Base-by-base conservation (phyloP, 2,888 invertebrate species). In the Cryptocheilus praepositus region DNA sequence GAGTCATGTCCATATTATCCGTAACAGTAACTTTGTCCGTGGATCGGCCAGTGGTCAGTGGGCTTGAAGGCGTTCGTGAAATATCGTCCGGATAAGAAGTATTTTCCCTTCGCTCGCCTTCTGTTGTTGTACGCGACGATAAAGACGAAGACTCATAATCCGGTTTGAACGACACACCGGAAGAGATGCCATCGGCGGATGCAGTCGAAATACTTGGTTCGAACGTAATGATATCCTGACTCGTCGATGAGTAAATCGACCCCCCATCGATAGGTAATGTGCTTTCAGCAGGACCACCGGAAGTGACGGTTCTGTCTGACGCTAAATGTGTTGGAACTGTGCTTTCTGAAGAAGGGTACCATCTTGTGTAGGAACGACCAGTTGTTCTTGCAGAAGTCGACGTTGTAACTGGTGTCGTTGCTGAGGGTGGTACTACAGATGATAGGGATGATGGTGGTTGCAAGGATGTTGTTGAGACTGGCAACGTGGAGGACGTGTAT, bases 241-340 rank as follows among this genome's bases (percentile, higher is more conserved):
- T 46, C 2, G 58, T 46, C 18, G 58, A 46, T 8, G 25, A 45
- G 13, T 46, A 46, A 46, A 18, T n/a, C 11, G 45, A 58, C 7
- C 16, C 22, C n/a, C 18, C 22, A 2, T 46, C 58, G 0, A 22
- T 58, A 11, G 45, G 28, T 11, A 46, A 58, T 25, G 58, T 46
- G 46, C 22, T 18, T n/a, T 45, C 46, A 3, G 13, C 15, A 5
- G 16, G 0, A 45, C 13, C 16, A 22, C n/a, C 45, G n/a, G 36
- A 5, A 51, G 55, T 59, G 11, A 52, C 16, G 3, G 62, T 62
- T 1, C 57, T 60, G 3, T 56, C 59, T 8, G 49, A 64, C 44
- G 70, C 68, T 15, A 61, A 25, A 16, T 46, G 51, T 54, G 49
- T 54, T 52, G 11, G 28, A 16, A 43, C 21, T 28, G 61, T 62